phyloP scores from a whole-genome alignment of 1,140 invertebrate genomes.

The Drosophila kepulauana region DNA sequence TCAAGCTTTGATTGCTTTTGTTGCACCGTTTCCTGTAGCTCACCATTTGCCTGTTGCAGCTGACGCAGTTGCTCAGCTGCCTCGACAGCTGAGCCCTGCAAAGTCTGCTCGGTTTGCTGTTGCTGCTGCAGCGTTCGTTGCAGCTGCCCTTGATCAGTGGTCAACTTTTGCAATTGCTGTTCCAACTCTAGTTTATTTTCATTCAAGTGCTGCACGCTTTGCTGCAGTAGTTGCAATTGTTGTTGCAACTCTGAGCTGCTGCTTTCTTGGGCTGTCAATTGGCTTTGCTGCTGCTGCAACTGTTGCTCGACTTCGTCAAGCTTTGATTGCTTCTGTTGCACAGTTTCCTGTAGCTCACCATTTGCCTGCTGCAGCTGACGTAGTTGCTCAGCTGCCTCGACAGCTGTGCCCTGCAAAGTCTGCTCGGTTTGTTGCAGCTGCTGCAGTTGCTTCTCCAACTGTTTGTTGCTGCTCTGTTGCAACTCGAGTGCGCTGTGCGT shows the following conservation, averaged over 20 bases:
- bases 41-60: constrained; percentile 47
- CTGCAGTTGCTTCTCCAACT: constrained; percentile 24
- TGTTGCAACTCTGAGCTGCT: constrained; percentile 37
- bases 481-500: constrained; percentile 54
- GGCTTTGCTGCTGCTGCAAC: background rate
- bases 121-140: constrained; percentile 29
- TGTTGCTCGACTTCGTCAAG: constrained; percentile 8
- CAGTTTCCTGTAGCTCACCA: constrained; percentile 38
- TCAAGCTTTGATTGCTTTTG: constrained; percentile 31
- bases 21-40: constrained; percentile 44
- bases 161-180: constrained; percentile 8
- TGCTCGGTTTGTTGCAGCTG: constrained; percentile 43
- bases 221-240: constrained; percentile 45
- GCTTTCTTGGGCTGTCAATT: constrained; percentile 14
- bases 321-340: constrained; percentile 41
- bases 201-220: constrained; percentile 14
- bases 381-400: constrained; percentile 45
- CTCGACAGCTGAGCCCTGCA: constrained; percentile 40
- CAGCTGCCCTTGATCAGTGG: constrained; percentile 1
- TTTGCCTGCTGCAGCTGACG: constrained; percentile 51
- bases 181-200: background rate
- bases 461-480: constrained; percentile 15
- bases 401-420: constrained; percentile 34
- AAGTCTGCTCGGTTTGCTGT: constrained; percentile 32
- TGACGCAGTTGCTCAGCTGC: constrained; percentile 47